A percentile compares a stretch with the other conserved stretches of the same genome.
These are phyloP conservation scores for Eilema griseolum DNA, from an alignment of 2,888 invertebrate genomes.

Conservation along the genomic window DNA sequence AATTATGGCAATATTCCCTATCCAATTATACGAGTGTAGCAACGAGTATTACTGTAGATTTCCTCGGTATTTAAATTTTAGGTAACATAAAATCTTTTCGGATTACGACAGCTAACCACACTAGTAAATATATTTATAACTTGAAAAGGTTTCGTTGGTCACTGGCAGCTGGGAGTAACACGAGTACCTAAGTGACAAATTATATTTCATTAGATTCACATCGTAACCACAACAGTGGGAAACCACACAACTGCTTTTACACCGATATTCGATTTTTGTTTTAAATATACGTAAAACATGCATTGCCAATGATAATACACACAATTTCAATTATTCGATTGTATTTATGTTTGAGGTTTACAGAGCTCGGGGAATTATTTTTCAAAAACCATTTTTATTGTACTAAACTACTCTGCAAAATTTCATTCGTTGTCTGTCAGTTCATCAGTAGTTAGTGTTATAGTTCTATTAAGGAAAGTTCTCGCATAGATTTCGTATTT, in stretches of 20 bases:
- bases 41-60: slow-evolving; percentile 4
- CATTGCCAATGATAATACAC: too few relatives aligned
- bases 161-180: slow-evolving; percentile 50
- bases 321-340: too few relatives aligned
- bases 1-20: not conserved
- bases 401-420: not conserved
- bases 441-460: not conserved
- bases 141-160: slow-evolving; percentile 59
- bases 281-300: not conserved
- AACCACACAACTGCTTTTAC: slow-evolving; percentile 58
- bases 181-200: slow-evolving; percentile 57
- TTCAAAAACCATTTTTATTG: not conserved
- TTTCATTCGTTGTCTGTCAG: not conserved
- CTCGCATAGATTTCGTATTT: slow-evolving; percentile 4
- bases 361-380: not conserved
- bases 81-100: slow-evolving; percentile 8
- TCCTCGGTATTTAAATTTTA: not conserved
- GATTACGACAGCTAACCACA: slow-evolving; percentile 13
- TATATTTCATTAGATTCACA: slow-evolving; percentile 64
- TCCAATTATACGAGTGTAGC: not conserved
- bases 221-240: slow-evolving; percentile 64
- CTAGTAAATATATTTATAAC: slow-evolving; percentile 13
- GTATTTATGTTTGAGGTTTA: too few relatives aligned
- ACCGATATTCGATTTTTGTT: slow-evolving; percentile 57
- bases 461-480: slow-evolving; percentile 4